Evolutionary conservation across 2,797 vertebrate species (phyloP).

Genomic region (Delichon dasypus): DNA sequence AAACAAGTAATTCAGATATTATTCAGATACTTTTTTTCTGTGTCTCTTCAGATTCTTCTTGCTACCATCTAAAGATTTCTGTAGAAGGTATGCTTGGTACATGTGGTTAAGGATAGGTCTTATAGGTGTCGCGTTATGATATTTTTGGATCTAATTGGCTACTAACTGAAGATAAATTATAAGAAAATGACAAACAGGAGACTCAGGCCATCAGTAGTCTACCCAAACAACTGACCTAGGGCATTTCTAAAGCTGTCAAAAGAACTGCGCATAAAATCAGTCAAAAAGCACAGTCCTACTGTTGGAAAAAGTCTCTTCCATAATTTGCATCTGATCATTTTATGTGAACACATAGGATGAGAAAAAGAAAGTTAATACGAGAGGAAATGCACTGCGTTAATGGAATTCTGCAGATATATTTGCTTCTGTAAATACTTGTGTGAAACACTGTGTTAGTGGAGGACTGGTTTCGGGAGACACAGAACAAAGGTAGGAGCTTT

Average conservation of each 20-base stretch:
- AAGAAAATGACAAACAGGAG: conserved; percentile 16
- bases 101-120: neutral
- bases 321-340: conserved; percentile 26
- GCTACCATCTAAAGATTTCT: neutral
- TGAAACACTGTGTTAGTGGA: neutral
- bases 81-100: neutral
- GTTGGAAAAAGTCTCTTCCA: neutral
- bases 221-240: conserved; percentile 34
- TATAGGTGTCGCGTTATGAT: neutral
- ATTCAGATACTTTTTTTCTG: neutral
- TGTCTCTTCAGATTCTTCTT: neutral
- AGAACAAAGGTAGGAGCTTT: neutral
- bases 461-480: neutral
- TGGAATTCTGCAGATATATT: neutral
- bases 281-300: conserved; percentile 36
- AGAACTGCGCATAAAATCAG: conserved; percentile 27
- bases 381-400: neutral
- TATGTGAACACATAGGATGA: neutral
- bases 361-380: neutral
- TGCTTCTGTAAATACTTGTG: neutral
- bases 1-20: neutral
- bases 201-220: conserved; percentile 17
- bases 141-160: conserved; percentile 26
- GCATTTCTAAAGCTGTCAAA: conserved; percentile 51
- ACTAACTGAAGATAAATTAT: neutral